Percentiles rank a stretch among this genome's conserved stretches.
Evolutionary conservation across 2,797 vertebrate species (phyloP).

Genomic region (Pelobates cultripes): DNA sequence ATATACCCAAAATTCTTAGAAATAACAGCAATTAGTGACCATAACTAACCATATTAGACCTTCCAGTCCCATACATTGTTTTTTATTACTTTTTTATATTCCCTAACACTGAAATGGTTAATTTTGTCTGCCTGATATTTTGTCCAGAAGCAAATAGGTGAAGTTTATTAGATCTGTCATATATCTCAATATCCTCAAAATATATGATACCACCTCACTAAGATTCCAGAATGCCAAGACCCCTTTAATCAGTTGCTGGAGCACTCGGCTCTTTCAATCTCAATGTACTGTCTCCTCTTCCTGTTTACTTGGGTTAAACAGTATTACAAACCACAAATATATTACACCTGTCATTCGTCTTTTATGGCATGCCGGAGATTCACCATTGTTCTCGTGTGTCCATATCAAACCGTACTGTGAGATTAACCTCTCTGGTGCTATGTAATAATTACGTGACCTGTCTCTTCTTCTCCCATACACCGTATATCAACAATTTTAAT

Average conservation of each 20-base stretch:
- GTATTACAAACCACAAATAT: neutral
- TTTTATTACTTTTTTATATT: too few relatives aligned
- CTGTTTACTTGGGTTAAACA: neutral
- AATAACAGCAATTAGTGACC: too few relatives aligned
- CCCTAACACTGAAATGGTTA: neutral
- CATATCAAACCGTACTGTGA: neutral
- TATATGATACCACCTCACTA: too few relatives aligned
- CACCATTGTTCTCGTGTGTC: constrained; percentile 19
- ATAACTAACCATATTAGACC: too few relatives aligned
- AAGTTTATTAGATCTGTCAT: neutral
- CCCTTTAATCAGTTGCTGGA: too few relatives aligned
- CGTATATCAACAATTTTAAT: constrained; percentile 25
- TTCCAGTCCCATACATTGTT: too few relatives aligned
- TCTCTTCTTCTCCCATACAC: constrained; percentile 11
- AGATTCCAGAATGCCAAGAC: too few relatives aligned
- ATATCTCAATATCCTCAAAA: too few relatives aligned
- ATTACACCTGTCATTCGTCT: constrained; percentile 29
- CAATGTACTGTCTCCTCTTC: neutral
- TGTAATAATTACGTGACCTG: constrained; percentile 37
- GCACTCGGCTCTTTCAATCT: neutral
- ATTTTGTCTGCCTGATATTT: neutral
- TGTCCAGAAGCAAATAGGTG: neutral
- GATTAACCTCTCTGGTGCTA: neutral
- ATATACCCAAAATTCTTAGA: too few relatives aligned
- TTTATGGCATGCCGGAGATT: constrained; percentile 9